Base-by-base conservation (phyloP, 1,140 invertebrate genomes). In the Drosophila gunungcola region DNA sequence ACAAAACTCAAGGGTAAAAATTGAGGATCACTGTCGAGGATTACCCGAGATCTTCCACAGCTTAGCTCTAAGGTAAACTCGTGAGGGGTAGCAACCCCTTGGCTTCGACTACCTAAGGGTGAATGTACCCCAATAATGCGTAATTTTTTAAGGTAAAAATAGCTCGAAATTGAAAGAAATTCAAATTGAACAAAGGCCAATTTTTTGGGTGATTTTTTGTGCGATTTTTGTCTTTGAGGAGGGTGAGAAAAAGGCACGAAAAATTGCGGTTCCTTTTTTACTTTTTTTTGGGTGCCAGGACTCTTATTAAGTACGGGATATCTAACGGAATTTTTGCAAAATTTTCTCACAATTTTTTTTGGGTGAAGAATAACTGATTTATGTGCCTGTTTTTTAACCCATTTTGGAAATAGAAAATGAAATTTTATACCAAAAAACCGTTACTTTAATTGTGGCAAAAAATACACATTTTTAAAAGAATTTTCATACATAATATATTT, bases 41-140 rank as follows among this genome's bases (percentile, higher is more conserved):
- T 91, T 91, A 91, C 68, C 67, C 38, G 78, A 78, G 89, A 91
- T 91, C 88, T 89, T 91, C 77, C 73, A 88, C 88, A 83, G 88
- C 84, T 91, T 88, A 91, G 78, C 80, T 75, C 65, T 12, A 55
- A 41, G 62, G 67, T 49, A 80, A 78, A 81, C 61, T 60, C 65
- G 68, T 55, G 32, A 49, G 29, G 65, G 34, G 41, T 58, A 65
- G 51, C 63, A 75, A 62, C 61, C 70, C 65, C 45, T 67, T 67
- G 34, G 25, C 34, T 4, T 48, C 49, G 41, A 29, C 39, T 70
- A 78, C 65, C 68, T 65, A 42, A 65, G 67, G 74, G 58, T 69
- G 61, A 82, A 78, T 62, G 49, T 68, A 64, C 57, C 61, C 53
- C 57, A 80, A 77, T 85, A 86, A 86, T 81, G 81, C 81, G 82